Conservation (phyloP, 2,113 vertebrate species). For the Anhinga rufa region DNA sequence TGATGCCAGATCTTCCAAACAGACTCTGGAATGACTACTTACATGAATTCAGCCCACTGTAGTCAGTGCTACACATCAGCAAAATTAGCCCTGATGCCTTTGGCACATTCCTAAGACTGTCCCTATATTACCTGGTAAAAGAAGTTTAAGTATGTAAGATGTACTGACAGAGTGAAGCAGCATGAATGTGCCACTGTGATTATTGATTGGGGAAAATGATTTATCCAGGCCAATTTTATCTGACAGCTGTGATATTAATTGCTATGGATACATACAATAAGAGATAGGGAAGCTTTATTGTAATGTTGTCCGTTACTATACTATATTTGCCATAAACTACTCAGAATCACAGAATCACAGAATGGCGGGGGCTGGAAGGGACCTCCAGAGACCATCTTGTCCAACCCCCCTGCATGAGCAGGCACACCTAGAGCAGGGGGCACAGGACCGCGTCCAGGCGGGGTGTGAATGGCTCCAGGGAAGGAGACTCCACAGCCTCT, state of each 20-base stretch:
- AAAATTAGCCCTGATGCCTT: neutral
- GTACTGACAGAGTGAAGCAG: neutral
- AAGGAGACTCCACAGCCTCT: too few relatives aligned
- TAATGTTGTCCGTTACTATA: neutral
- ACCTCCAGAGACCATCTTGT: too few relatives aligned
- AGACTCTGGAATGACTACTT: neutral
- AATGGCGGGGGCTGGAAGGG: too few relatives aligned
- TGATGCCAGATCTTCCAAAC: neutral
- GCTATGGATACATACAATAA: neutral
- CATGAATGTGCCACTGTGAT: neutral
- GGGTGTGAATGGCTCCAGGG: too few relatives aligned
- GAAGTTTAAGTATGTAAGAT: neutral
- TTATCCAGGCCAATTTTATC: neutral
- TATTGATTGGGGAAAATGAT: neutral
- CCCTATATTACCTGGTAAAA: neutral
- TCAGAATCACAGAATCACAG: neutral
- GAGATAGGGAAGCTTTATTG: neutral
- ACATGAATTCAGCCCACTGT: neutral
- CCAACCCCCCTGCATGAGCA: too few relatives aligned
- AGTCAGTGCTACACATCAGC: neutral
- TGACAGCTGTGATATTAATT: constrained; percentile 27
- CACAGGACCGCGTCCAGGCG: too few relatives aligned
- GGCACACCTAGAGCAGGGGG: too few relatives aligned
- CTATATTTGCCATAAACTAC: neutral
- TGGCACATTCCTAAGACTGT: neutral